phyloP scores from a whole-genome alignment of 2,888 invertebrate genomes.

The Hirtodrosophila duncani region DNA sequence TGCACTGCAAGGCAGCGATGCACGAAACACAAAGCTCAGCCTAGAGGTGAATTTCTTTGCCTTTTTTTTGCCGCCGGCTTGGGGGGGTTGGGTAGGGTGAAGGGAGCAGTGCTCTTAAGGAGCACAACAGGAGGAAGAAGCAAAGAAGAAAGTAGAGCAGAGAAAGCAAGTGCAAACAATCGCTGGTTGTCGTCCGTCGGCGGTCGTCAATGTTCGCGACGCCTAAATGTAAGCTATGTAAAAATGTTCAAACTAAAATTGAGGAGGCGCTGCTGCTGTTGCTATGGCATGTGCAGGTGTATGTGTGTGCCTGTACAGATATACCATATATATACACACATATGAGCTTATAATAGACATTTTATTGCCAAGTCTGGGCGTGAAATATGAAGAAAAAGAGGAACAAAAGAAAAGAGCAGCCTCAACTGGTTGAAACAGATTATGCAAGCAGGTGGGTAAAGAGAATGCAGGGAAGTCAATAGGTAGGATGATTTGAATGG shows the following conservation, averaged over 20 bases:
- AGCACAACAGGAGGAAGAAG: slow-evolving; percentile 18
- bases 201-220: no score
- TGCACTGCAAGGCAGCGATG: no score
- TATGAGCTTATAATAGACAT: no score
- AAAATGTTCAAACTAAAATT: slow-evolving; percentile 51
- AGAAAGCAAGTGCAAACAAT: slow-evolving; percentile 52
- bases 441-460: slow-evolving; percentile 29
- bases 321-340: no score
- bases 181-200: slow-evolving; percentile 30
- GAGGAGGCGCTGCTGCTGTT: slow-evolving; percentile 43
- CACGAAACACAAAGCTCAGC: slow-evolving; percentile 26
- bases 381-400: slow-evolving; percentile 44
- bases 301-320: no score
- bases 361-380: slow-evolving; percentile 42
- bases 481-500: slow-evolving; percentile 16
- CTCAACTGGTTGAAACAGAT: slow-evolving; percentile 38
- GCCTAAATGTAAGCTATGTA: slow-evolving; percentile 35
- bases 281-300: slow-evolving; percentile 47
- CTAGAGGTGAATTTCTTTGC: slow-evolving; percentile 24
- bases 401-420: slow-evolving; percentile 40
- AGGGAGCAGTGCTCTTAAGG: slow-evolving; percentile 37
- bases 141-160: neutral
- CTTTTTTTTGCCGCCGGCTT: slow-evolving; percentile 3
- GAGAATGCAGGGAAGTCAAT: slow-evolving; percentile 33
- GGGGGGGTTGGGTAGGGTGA: no score